A percentile compares a stretch with the other conserved stretches of the same genome.
Evolutionary conservation across 2,797 vertebrate genomes (phyloP).

Genomic region (Simalia tracyae): DNA sequence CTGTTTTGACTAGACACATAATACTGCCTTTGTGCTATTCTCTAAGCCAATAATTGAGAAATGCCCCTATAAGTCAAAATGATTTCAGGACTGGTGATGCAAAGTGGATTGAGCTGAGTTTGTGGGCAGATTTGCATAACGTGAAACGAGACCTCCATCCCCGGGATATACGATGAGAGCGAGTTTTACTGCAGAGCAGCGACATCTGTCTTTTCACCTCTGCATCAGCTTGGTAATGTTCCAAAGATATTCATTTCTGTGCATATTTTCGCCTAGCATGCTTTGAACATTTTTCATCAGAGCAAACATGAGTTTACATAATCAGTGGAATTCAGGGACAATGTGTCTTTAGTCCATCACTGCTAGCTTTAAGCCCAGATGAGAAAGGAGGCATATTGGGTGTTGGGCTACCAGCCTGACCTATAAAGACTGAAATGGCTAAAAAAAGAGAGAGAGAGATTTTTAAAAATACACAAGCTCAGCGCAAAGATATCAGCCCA

Average conservation of each 20-base stretch:
- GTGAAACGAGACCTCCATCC: neutral
- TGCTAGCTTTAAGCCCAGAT: neutral
- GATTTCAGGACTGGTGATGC: neutral
- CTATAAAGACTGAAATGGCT: neutral
- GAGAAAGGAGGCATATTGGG: neutral
- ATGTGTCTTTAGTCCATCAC: neutral
- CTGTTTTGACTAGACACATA: slow-evolving; percentile 26
- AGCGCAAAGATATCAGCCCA: neutral
- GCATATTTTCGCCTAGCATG: neutral
- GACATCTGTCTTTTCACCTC: neutral
- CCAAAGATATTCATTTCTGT: neutral
- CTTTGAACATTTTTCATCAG: neutral
- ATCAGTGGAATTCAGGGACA: neutral
- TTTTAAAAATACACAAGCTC: neutral
- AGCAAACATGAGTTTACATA: neutral
- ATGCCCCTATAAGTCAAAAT: slow-evolving; percentile 7
- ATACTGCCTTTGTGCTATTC: slow-evolving; percentile 5
- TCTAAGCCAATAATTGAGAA: slow-evolving; percentile 3
- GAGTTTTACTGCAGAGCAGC: neutral
- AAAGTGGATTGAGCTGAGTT: neutral
- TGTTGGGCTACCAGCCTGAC: neutral
- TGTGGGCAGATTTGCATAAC: neutral
- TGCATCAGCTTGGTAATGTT: neutral
- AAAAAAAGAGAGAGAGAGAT: too few species aligned
- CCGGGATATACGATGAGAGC: neutral